Evolutionary conservation across 1,140 invertebrate species (phyloP).

Genomic region (Hypsibius dujardini): DNA sequence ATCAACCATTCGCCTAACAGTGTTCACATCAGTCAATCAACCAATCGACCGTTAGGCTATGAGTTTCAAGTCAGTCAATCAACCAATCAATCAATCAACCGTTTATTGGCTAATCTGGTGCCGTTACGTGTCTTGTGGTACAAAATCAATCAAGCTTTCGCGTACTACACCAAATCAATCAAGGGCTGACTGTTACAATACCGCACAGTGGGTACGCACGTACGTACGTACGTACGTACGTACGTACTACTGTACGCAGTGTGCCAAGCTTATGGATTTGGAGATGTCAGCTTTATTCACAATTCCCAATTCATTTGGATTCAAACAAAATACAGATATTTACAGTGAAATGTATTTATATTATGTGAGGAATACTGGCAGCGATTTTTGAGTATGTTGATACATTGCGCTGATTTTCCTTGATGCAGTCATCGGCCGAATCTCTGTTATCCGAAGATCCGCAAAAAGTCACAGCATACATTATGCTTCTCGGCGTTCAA

Average conservation of each 20-base stretch:
- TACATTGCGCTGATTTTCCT: neutral
- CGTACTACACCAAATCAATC: too few species aligned
- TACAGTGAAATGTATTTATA: neutral
- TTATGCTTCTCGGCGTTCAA: neutral
- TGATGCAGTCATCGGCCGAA: neutral
- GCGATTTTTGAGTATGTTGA: neutral
- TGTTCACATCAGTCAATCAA: too few species aligned
- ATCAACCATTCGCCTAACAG: too few species aligned
- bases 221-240: constrained; percentile 3
- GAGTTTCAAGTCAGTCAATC: neutral
- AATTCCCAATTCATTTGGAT: too few species aligned
- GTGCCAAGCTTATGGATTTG: too few species aligned
- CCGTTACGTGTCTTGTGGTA: too few species aligned
- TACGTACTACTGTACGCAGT: neutral
- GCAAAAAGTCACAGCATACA: neutral
- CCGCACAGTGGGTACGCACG: neutral
- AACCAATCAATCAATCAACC: too few species aligned
- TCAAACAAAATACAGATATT: neutral
- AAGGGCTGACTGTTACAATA: neutral
- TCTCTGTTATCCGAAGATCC: neutral
- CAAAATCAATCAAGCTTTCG: too few species aligned
- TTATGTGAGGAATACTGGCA: neutral
- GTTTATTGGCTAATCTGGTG: too few species aligned
- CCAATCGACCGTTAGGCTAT: neutral
- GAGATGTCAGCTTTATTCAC: too few species aligned